phyloP scores from a whole-genome alignment of 2,888 invertebrate genomes.

The Miltochrista miniata region DNA sequence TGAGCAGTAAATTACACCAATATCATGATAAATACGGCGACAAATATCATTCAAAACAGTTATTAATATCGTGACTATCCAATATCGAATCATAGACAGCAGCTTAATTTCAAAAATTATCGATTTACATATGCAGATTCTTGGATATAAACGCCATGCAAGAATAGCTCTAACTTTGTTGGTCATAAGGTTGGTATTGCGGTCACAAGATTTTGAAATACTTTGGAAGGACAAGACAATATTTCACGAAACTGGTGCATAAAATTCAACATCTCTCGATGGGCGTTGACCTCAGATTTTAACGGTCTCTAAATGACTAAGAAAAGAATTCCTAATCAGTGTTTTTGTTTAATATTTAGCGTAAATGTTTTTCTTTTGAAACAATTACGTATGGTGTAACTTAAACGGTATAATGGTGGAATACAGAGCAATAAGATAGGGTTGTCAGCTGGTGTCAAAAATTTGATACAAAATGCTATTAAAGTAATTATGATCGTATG shows the following conservation, averaged over 20 bases:
- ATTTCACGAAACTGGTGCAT: constrained; percentile 72
- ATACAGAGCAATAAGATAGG: constrained; percentile 26
- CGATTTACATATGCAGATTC: constrained; percentile 49
- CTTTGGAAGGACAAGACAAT: constrained; percentile 37
- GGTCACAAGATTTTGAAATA: constrained; percentile 8
- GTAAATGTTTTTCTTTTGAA: constrained; percentile 30
- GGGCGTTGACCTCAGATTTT: constrained; percentile 64
- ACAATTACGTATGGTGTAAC: constrained; percentile 40
- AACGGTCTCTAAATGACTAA: constrained; percentile 58
- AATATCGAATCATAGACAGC: constrained; percentile 35
- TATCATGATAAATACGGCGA: neutral
- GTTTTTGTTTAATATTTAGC: constrained; percentile 39
- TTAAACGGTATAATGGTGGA: constrained; percentile 31
- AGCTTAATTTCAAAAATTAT: constrained; percentile 40
- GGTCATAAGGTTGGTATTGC: constrained; percentile 11
- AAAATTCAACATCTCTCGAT: constrained; percentile 56
- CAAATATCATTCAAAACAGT: constrained; percentile 17
- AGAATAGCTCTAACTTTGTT: neutral
- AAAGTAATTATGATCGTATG: too few species aligned
- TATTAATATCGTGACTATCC: constrained; percentile 31
- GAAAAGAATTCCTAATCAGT: constrained; percentile 59
- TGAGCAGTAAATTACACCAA: neutral
- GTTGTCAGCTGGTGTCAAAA: neutral
- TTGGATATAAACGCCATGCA: neutral
- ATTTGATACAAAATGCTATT: too few species aligned